A percentile compares a stretch with the other conserved stretches of the same genome.
Evolutionary conservation across 2,113 vertebrate genomes (phyloP).

Genomic region (Benitochromis conjunctus): DNA sequence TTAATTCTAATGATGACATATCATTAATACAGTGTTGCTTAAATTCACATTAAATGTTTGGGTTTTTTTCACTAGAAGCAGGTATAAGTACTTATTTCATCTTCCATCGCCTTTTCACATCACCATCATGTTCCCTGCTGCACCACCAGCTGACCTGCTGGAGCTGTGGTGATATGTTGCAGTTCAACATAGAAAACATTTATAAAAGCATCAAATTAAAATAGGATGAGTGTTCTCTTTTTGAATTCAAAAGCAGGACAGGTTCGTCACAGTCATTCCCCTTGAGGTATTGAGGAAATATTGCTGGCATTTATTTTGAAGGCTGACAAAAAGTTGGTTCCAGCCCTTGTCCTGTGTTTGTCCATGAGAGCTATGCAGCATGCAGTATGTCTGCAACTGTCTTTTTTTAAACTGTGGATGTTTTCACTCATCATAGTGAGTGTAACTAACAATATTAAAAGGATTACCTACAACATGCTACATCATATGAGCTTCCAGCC

Average conservation of each 20-base stretch:
- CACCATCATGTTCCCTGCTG: neutral
- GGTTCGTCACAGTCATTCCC: neutral
- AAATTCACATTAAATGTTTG: neutral
- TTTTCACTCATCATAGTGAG: neutral
- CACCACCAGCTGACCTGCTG: neutral
- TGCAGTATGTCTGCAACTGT: neutral
- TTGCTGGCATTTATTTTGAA: neutral
- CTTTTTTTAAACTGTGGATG: neutral
- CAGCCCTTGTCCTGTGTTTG: neutral
- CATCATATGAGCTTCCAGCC: neutral
- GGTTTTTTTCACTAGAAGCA: neutral
- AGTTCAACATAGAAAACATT: neutral
- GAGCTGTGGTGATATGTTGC: neutral
- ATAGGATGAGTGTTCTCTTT: neutral
- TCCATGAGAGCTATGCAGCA: neutral
- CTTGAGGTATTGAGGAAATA: neutral
- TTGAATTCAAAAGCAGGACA: neutral
- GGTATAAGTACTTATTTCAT: neutral
- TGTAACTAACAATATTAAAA: neutral
- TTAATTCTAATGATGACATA: neutral
- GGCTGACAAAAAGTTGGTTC: neutral
- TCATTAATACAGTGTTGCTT: neutral
- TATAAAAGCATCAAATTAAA: neutral
- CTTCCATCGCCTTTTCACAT: neutral
- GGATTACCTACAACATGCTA: neutral